phyloP scores from a whole-genome alignment of 2,113 vertebrate species.

The Tringa solitaria region DNA sequence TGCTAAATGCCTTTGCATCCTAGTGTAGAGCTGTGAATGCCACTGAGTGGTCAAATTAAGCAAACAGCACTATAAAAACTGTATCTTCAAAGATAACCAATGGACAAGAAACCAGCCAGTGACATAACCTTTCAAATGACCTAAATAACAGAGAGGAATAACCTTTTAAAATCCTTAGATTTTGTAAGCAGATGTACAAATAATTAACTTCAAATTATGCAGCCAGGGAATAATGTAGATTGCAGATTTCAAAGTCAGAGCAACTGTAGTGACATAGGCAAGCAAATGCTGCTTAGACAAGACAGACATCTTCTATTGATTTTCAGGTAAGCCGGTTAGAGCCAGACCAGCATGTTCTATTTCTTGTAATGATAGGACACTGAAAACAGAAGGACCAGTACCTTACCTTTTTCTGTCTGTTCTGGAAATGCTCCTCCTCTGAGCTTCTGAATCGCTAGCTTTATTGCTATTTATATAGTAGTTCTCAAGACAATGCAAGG shows the following conservation, averaged over 20 bases:
- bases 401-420: neutral
- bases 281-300: neutral
- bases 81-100: neutral
- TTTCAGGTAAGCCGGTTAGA: neutral
- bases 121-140: neutral
- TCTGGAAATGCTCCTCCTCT: neutral
- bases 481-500: neutral
- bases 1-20: neutral
- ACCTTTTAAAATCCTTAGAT: slow-evolving; percentile 40
- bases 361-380: neutral
- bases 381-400: neutral
- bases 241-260: slow-evolving; percentile 5
- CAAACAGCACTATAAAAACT: neutral
- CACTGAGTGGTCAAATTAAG: neutral
- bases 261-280: neutral
- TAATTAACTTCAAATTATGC: slow-evolving; percentile 54
- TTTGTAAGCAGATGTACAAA: slow-evolving; percentile 36
- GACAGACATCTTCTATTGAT: neutral
- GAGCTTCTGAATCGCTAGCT: neutral
- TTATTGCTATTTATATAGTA: neutral
- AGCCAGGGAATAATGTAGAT: neutral
- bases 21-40: neutral
- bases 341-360: neutral
- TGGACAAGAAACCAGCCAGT: neutral
- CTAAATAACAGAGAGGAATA: slow-evolving; percentile 4